Base-by-base conservation (phyloP, 2,797 vertebrate species). In the Nyctibius grandis region DNA sequence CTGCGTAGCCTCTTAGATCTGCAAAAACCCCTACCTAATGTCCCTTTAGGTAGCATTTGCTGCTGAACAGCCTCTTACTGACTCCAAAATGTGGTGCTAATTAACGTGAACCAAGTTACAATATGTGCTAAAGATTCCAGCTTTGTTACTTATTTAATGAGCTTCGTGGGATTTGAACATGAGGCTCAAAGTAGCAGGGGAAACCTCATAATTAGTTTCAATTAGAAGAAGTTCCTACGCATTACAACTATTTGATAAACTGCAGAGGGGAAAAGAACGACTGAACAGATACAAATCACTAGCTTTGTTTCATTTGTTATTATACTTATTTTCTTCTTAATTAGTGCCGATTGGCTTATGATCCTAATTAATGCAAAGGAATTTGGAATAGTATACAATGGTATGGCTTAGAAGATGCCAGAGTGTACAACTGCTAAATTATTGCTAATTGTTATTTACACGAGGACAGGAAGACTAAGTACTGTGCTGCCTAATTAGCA, bases 361-460 rank as follows among this genome's bases (percentile, higher is more conserved):
- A 98, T 97, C 96, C 93, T 97, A 98, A 98, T 98, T 98, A 98
- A 98, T 98, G 97, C 97, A 98, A 97, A 98, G 97, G 97, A 98
- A 98, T 97, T 97, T 97, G 97, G 98, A 98, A 97, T 98, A 85
- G 96, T 97, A 98, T 97, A 98, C 97, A 98, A 97, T 98, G 94
- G 97, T 98, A 97, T 97, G 95, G 95, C 85, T 98, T 97, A 97
- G 96, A 97, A 98, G 97, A 98, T 97, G 98, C 97, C 98, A 98
- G 97, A 97, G 97, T 97, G 92, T 97, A 97, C 94, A 98, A 98
- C 96, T 98, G 97, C 96, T 98, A 98, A 97, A 98, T 98, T 97
- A 98, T 98, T 98, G 97, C 96, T 98, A 98, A 98, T 98, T 98
- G 98, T 98, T 98, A 98, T 98, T 98, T 98, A 98, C 96, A 96